A percentile compares a stretch with the other conserved stretches of the same genome.
phyloP scores from a whole-genome alignment of 2,113 vertebrate species.

The Atractosteus spatula region DNA sequence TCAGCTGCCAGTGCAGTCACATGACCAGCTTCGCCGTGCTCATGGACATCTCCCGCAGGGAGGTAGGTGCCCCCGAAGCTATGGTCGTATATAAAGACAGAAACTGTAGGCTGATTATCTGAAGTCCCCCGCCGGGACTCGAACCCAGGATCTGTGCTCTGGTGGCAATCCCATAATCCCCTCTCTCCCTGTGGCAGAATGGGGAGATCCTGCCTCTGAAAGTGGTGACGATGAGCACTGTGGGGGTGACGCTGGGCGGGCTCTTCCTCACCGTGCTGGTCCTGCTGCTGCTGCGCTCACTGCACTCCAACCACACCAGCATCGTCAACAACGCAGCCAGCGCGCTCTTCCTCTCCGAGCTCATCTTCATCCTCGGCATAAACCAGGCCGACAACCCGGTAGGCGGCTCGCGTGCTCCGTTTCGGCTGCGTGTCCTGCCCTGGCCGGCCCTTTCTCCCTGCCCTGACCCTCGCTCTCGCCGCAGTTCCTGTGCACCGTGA shows the following conservation, averaged over 20 bases:
- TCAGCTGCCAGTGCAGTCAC: constrained; percentile 93
- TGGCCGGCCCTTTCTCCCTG: background rate
- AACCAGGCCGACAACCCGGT: constrained; percentile 88
- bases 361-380: constrained; percentile 89
- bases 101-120: background rate
- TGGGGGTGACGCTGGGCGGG: constrained; percentile 79
- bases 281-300: constrained; percentile 69
- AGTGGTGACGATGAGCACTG: constrained; percentile 78
- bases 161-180: background rate
- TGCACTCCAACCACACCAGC: constrained; percentile 81
- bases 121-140: background rate
- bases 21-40: constrained; percentile 92
- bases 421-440: background rate
- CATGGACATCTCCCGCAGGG: constrained; percentile 89
- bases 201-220: constrained; percentile 88
- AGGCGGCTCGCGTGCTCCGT: constrained; percentile 18
- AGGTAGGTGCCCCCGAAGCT: constrained; percentile 58
- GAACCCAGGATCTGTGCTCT: background rate
- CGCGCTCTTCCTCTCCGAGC: constrained; percentile 80
- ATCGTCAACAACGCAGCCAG: constrained; percentile 78
- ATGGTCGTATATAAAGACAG: no score
- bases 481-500: constrained; percentile 90
- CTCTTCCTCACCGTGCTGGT: constrained; percentile 79
- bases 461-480: background rate
- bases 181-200: constrained; percentile 61